phyloP scores from a whole-genome alignment of 2,888 invertebrate genomes.

The Drosophila mimica region DNA sequence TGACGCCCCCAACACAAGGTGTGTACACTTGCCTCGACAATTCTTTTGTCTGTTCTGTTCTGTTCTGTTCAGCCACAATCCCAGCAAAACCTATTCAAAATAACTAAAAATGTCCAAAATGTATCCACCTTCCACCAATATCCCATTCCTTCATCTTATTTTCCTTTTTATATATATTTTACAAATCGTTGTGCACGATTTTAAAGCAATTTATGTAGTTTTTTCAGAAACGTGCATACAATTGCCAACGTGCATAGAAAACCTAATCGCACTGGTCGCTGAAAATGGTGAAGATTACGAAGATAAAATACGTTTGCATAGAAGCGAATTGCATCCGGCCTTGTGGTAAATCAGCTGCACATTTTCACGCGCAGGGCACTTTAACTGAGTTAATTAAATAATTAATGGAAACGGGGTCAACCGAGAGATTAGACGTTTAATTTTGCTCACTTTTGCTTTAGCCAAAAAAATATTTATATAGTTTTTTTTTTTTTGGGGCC shows the following conservation, averaged over 20 bases:
- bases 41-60: constrained; percentile 48
- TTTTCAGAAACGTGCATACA: constrained; percentile 85
- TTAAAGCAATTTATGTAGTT: constrained; percentile 85
- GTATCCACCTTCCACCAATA: background rate
- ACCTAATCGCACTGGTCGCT: constrained; percentile 87
- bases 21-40: constrained; percentile 52
- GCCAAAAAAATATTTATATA: background rate
- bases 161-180: constrained; percentile 53
- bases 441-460: background rate
- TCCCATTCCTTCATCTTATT: constrained; percentile 31
- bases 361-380: constrained; percentile 49
- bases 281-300: constrained; percentile 89
- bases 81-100: constrained; percentile 20
- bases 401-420: background rate
- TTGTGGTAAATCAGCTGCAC: constrained; percentile 84
- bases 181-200: constrained; percentile 80
- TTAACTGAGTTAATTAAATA: constrained; percentile 1
- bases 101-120: background rate
- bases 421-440: background rate
- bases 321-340: constrained; percentile 85
- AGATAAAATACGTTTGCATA: constrained; percentile 87
- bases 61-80: constrained; percentile 21
- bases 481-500: background rate
- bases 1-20: constrained; percentile 67
- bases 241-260: constrained; percentile 86